Conservation (phyloP, 2,888 invertebrate species). For the Mongoloraphidia duomilia region DNA sequence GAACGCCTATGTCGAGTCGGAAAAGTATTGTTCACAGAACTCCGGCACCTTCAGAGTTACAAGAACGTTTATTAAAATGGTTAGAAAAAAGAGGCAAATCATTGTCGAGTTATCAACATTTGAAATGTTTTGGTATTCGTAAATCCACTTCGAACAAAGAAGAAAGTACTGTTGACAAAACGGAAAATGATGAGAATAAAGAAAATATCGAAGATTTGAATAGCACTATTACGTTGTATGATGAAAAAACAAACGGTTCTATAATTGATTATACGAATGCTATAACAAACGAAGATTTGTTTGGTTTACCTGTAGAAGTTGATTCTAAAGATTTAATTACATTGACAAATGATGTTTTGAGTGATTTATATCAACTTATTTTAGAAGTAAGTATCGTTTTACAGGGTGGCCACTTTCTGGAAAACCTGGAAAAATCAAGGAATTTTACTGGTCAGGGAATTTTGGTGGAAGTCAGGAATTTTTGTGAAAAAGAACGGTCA, state of each 20-base stretch:
- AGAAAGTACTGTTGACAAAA: conserved; percentile 4
- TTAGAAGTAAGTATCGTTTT: conserved; percentile 30
- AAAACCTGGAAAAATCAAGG: no score
- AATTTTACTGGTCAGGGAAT: no score
- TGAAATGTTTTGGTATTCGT: conserved; percentile 37
- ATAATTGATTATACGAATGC: conserved; percentile 15
- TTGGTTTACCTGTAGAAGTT: not conserved
- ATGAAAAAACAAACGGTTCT: conserved; percentile 25
- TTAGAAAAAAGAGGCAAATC: conserved; percentile 36
- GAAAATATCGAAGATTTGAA: conserved; percentile 31
- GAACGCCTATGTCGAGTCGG: conserved; percentile 23
- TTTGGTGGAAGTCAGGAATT: no score
- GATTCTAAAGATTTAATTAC: conserved; percentile 8
- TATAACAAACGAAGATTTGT: conserved; percentile 3
- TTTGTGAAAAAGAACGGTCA: no score
- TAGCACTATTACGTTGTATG: conserved; percentile 21
- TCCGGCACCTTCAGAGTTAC: conserved; percentile 31
- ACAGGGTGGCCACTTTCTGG: no score
- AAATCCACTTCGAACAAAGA: conserved; percentile 11
- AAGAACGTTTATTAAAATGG: conserved; percentile 34
- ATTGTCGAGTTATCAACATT: conserved; percentile 33
- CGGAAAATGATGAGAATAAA: conserved; percentile 32
- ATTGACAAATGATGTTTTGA: conserved; percentile 33
- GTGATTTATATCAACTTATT: conserved; percentile 36
- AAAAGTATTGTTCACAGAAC: conserved; percentile 20